Base-by-base conservation (phyloP, 2,113 vertebrate genomes). In the Caranx ignobilis region DNA sequence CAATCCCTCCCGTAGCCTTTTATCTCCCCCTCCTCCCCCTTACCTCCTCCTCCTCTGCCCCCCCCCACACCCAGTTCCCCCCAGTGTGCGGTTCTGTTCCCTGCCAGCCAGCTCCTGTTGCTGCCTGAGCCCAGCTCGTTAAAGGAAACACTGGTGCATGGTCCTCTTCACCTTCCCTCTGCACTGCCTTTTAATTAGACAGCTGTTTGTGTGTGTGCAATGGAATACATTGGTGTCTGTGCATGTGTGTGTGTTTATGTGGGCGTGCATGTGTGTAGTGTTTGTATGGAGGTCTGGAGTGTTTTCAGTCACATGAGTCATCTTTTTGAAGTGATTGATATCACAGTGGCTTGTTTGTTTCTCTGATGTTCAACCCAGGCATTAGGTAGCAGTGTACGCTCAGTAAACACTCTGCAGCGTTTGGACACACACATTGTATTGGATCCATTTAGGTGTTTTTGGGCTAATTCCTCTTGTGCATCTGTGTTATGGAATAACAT, bases 181-280 rank as follows among this genome's bases (percentile, higher is more conserved):
- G 72, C 88, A 84, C 73, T 71, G 77, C 83, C 83, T 87, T 92
- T 91, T 94, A 93, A 94, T 94, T 94, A 92, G 92, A 87, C 90
- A 73, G 84, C 81, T 88, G 88, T 88, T 60, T 82, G 45, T 67
- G 68, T 69, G 82, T 75, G 79, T 87, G 72, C 57, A 4, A 41
- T 67, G 35, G 67, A 67, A 62, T 64, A 72, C 41, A 63, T 15
- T 54, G 32, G 62, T 52, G n/a, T 15, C 59, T 56, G 75, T 80
- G 68, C 71, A 19, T 71, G 70, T 57, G 50, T 63, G 45, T 41
- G 72, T 52, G 50, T 37, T 5, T 37, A 8, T 37, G 37, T 5
- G 37, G 5, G 37, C 8, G 37, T 37, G 37, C 8, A 71, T 78
- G 37, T 64, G 39, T 82, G 61, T 66, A 19, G 65, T 65, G 37